These are phyloP conservation scores for Cavia aperea DNA, from an alignment of 2,113 vertebrate species.

Conservation along the genomic window DNA sequence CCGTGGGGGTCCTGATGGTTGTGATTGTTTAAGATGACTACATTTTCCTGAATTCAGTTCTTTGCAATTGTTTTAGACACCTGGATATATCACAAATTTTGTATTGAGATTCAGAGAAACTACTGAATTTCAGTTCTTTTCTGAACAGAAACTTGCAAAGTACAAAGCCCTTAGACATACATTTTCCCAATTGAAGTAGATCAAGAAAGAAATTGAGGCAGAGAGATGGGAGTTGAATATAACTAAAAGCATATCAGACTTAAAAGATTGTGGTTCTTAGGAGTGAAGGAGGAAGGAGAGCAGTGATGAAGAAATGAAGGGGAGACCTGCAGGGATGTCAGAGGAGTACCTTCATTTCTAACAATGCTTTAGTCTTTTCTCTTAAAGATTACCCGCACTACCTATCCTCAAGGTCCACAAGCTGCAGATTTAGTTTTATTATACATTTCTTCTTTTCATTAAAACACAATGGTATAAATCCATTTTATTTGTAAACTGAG, in stretches of 20 bases:
- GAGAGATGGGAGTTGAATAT: neutral
- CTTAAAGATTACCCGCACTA: neutral
- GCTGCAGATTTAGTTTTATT: neutral
- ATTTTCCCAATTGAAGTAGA: neutral
- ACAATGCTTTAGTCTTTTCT: neutral
- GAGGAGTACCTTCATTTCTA: neutral
- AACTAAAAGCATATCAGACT: neutral
- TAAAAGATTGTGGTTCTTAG: neutral
- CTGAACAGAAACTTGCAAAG: conserved; percentile 11
- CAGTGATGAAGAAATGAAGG: neutral
- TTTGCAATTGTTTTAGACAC: conserved; percentile 33
- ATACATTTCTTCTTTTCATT: neutral
- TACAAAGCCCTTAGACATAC: neutral
- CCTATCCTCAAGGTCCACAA: neutral
- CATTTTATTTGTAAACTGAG: neutral
- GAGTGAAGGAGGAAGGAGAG: neutral
- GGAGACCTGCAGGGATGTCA: neutral
- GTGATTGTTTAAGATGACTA: neutral
- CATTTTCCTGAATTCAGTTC: neutral
- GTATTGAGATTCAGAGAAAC: neutral
- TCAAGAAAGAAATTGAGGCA: neutral
- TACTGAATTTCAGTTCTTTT: conserved; percentile 16
- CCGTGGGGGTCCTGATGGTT: neutral
- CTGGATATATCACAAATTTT: neutral
- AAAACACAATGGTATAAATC: neutral